These are phyloP conservation scores for Tylochromis polylepis DNA, from an alignment of 2,113 vertebrate species.

Conservation along the genomic window DNA sequence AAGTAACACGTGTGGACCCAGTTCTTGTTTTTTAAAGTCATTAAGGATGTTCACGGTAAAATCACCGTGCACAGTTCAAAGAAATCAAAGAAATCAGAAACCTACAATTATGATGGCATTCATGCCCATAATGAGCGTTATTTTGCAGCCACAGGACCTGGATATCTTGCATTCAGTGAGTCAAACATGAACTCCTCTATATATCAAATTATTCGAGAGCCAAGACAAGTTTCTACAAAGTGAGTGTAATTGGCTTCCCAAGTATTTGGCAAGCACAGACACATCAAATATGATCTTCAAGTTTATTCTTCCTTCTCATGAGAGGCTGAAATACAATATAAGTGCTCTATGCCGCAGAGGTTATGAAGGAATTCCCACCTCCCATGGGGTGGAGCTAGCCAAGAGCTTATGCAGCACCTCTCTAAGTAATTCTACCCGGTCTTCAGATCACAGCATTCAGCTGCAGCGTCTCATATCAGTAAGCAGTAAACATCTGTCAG, in stretches of 20 bases:
- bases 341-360: background rate
- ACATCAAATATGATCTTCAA: background rate
- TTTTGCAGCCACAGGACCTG: fast-evolving
- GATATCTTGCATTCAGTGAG: background rate
- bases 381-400: background rate
- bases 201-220: background rate
- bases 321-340: background rate
- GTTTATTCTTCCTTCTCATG: too few relatives aligned
- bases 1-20: too few relatives aligned
- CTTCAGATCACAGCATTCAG: background rate
- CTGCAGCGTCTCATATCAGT: background rate
- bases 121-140: too few relatives aligned
- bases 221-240: background rate
- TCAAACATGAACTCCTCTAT: too few relatives aligned
- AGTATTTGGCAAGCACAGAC: background rate
- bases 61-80: too few relatives aligned
- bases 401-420: background rate
- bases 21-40: too few relatives aligned
- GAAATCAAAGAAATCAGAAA: too few relatives aligned
- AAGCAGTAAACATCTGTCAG: background rate
- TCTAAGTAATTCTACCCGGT: background rate
- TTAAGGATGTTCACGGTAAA: too few relatives aligned
- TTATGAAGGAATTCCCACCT: background rate
- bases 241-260: background rate
- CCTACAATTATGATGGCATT: too few relatives aligned